Evolutionary conservation across 2,888 invertebrate genomes (phyloP), one percentile per base, ranked within the genome.

Genomic region (Amiota communis): DNA sequence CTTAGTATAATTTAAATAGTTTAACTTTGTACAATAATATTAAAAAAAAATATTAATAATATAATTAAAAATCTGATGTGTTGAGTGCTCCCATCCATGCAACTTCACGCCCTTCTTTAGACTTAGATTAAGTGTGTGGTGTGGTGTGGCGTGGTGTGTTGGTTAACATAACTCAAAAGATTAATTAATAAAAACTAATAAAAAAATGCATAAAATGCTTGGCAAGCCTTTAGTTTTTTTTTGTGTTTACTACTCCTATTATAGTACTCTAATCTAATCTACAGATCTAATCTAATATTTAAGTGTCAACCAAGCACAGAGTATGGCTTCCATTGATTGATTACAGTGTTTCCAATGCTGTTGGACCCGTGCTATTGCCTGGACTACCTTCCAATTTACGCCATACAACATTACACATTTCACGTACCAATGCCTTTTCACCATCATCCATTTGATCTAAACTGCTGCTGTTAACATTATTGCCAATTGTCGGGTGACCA

Each of bases 321-420:
- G 8, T 17, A 15, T 64, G 15, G 11, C 15, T 20, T 47, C 53
- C 20, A 36, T 46, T 70, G 59, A 72, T 74, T 78, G 36, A 75
- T 80, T 88, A 88, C 75, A 88, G 83, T 72, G 87, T 86, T 72
- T 88, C 88, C 68, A 88, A 76, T 47, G 87, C 79, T 53, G 81
- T 79, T 11, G 90, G 87, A 15, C 82, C 84, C 36, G 36, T 36
- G 12, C 74, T 78, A 64, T 94, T 93, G 59, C 59, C 59, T n/a
- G 95, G 95, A 63, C 93, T 95, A 82, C 96, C 96, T 89, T 97
- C 97, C 72, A 97, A 90, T 90, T 97, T 97, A 77, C 96, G 93
- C 96, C 96, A 97, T 59, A 97, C 97, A 69, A 97, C 97, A 90
- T 98, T 97, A 90, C 97, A 98, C 97, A 98, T 97, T 91, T 98